A percentile compares a stretch with the other conserved stretches of the same genome.
Conservation (phyloP, 2,113 vertebrate species). For the Electrona antarctica region DNA sequence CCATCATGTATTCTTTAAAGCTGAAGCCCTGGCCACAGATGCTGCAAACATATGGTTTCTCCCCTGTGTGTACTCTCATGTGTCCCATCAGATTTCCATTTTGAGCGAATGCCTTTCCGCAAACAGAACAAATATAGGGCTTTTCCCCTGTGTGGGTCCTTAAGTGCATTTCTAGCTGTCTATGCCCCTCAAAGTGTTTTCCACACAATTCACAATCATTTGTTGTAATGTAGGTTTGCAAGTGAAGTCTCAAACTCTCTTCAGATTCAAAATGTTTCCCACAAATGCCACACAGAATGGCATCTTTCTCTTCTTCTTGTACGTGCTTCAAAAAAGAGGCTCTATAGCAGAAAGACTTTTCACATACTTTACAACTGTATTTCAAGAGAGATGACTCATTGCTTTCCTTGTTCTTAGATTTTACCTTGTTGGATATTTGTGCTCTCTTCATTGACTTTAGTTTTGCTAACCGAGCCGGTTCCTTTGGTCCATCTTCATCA, state of each 20-base stretch:
- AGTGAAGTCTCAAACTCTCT: constrained; percentile 19
- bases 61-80: constrained; percentile 40
- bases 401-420: background rate
- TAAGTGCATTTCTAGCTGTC: constrained; percentile 47
- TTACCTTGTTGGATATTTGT: background rate
- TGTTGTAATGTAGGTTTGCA: constrained; percentile 32
- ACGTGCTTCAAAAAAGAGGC: constrained; percentile 38
- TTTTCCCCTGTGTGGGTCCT: constrained; percentile 45
- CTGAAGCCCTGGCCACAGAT: constrained; percentile 34
- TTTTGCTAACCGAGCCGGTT: background rate
- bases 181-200: constrained; percentile 39
- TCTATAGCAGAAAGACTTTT: constrained; percentile 37
- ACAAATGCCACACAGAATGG: constrained; percentile 16
- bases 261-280: constrained; percentile 19
- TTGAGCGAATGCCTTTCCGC: constrained; percentile 35
- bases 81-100: constrained; percentile 39
- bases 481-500: background rate
- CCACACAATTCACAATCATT: constrained; percentile 33
- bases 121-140: constrained; percentile 41
- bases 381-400: background rate
- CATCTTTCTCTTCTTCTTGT: constrained; percentile 17
- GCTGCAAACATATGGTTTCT: constrained; percentile 31
- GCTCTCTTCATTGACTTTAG: background rate
- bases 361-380: constrained; percentile 36
- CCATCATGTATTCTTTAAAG: constrained; percentile 46